Evolutionary conservation across 2,797 vertebrate genomes (phyloP).

Genomic region (Sebastolobus altivelis): DNA sequence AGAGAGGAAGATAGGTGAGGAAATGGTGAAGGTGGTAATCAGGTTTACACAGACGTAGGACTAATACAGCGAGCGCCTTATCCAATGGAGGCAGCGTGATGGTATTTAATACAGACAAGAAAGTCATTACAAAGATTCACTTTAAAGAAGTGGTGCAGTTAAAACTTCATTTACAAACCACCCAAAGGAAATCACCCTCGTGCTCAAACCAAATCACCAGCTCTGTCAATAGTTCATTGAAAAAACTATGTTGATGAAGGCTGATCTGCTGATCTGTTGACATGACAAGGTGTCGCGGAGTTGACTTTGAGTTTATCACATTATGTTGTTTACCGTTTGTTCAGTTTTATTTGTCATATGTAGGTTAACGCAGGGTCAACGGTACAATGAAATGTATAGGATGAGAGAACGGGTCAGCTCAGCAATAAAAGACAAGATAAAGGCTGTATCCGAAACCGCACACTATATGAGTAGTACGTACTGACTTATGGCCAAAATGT

Average conservation of each 20-base stretch:
- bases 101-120: slow-evolving; percentile 47
- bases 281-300: background rate
- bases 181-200: slow-evolving; percentile 62
- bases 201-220: slow-evolving; percentile 28
- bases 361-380: too few relatives aligned
- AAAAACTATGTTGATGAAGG: slow-evolving; percentile 14
- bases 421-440: too few relatives aligned
- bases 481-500: too few relatives aligned
- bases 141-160: slow-evolving; percentile 29
- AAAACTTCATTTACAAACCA: slow-evolving; percentile 48
- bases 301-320: slow-evolving; percentile 17
- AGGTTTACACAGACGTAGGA: slow-evolving; percentile 37
- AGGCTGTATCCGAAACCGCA: too few relatives aligned
- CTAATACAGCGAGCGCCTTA: slow-evolving; percentile 20
- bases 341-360: too few relatives aligned
- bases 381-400: too few relatives aligned
- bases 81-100: slow-evolving; percentile 32
- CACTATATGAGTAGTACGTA: too few relatives aligned
- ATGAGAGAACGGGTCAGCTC: too few relatives aligned
- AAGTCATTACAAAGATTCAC: slow-evolving; percentile 52
- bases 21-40: slow-evolving; percentile 45
- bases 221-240: slow-evolving; percentile 18
- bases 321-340: slow-evolving; percentile 7
- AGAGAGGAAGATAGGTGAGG: slow-evolving; percentile 30
- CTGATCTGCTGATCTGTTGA: slow-evolving; percentile 22